Evolutionary conservation across 2,113 vertebrate genomes (phyloP).

Genomic region (Amazona guildingii): DNA sequence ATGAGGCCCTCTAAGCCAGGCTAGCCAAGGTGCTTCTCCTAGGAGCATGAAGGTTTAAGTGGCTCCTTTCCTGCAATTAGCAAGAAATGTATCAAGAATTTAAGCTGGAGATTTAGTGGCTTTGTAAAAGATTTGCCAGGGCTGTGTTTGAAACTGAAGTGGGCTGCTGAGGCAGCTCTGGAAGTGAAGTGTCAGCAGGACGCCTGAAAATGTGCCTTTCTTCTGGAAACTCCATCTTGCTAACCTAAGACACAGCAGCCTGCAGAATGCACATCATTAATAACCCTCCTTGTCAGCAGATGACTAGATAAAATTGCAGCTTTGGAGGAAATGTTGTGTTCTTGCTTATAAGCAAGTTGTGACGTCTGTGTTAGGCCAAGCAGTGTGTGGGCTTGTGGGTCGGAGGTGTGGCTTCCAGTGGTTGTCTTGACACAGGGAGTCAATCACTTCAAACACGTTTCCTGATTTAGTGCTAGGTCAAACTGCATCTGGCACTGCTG

Average conservation of each 20-base stretch:
- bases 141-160: background rate
- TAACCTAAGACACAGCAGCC: background rate
- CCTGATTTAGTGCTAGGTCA: background rate
- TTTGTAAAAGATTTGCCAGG: background rate
- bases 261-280: background rate
- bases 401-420: background rate
- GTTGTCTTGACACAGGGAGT: background rate
- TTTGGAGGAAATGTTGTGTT: background rate
- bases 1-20: background rate
- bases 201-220: background rate
- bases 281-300: background rate
- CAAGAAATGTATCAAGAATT: background rate
- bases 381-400: background rate
- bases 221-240: background rate
- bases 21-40: background rate
- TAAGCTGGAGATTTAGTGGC: background rate
- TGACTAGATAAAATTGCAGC: background rate
- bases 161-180: background rate
- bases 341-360: background rate
- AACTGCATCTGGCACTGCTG: background rate
- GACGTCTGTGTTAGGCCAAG: background rate
- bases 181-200: background rate
- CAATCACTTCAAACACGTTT: background rate
- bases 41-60: background rate
- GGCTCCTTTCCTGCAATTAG: background rate